These are phyloP conservation scores for Leguminivora glycinivorella DNA, from an alignment of 1,140 invertebrate species.

Conservation along the genomic window DNA sequence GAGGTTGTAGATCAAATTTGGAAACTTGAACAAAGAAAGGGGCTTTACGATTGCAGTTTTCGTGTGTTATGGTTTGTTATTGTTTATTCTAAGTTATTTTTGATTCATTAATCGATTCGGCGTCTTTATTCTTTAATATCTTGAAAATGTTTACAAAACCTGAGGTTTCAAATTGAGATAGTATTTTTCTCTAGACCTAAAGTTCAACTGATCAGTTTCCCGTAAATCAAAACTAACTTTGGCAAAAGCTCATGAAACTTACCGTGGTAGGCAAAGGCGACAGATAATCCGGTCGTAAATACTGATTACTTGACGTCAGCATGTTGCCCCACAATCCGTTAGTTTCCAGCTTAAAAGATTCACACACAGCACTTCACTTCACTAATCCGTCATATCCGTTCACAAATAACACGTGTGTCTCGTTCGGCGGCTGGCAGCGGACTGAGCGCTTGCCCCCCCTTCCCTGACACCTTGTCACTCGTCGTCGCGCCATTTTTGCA, in stretches of 20 bases:
- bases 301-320: constrained; percentile 93
- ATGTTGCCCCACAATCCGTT: constrained; percentile 80
- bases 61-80: constrained; percentile 1
- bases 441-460: constrained; percentile 62
- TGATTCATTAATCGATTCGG: not conserved
- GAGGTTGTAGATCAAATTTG: not conserved
- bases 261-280: constrained; percentile 93
- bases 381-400: constrained; percentile 48
- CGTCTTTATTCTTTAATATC: constrained; percentile 1
- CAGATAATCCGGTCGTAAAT: constrained; percentile 94
- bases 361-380: constrained; percentile 59
- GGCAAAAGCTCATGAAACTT: constrained; percentile 67
- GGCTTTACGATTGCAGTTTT: not conserved
- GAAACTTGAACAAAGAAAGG: not conserved
- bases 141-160: not conserved
- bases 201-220: too few species aligned
- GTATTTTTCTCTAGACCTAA: too few species aligned
- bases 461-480: constrained; percentile 71
- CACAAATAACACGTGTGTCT: constrained; percentile 40
- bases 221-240: not conserved
- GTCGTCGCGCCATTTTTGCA: constrained; percentile 77
- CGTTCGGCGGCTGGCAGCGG: constrained; percentile 46
- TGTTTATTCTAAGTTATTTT: constrained; percentile 4
- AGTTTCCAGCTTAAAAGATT: constrained; percentile 69
- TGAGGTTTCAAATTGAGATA: too few species aligned